A percentile compares a stretch with the other conserved stretches of the same genome.
phyloP scores from a whole-genome alignment of 2,888 invertebrate genomes.

The Nomada flava region DNA sequence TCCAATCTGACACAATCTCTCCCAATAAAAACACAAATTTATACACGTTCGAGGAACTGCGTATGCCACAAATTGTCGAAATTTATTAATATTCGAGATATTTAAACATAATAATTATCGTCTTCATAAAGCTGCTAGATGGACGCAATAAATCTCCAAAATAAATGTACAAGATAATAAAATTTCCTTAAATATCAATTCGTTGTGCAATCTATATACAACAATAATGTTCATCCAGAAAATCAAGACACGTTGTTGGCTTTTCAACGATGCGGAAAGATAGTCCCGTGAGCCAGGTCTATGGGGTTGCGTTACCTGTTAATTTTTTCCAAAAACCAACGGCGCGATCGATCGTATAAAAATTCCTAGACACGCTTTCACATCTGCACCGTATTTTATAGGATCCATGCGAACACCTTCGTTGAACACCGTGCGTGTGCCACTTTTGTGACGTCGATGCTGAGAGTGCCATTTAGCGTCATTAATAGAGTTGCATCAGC shows the following conservation, averaged over 20 bases:
- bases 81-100: no score
- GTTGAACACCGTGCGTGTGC: conserved; percentile 45
- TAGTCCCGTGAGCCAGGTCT: conserved; percentile 17
- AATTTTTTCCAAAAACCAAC: conserved; percentile 26
- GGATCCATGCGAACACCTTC: conserved; percentile 38
- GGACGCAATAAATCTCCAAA: no score
- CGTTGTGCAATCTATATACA: background rate
- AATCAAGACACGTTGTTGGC: conserved; percentile 1
- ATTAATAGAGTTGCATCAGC: conserved; percentile 72
- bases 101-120: no score
- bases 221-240: background rate
- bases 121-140: no score
- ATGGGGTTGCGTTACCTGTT: conserved; percentile 33
- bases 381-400: conserved; percentile 39
- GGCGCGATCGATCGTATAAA: conserved; percentile 34
- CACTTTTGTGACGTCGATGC: conserved; percentile 59
- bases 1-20: no score
- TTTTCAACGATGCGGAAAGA: conserved; percentile 29
- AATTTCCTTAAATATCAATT: no score
- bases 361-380: conserved; percentile 43
- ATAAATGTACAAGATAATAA: no score
- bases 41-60: no score
- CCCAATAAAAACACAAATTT: no score
- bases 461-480: conserved; percentile 65
- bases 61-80: no score